Evolutionary conservation across 2,888 invertebrate genomes (phyloP), one percentile per base, ranked within the genome.

Genomic region (Ellobium chinense): DNA sequence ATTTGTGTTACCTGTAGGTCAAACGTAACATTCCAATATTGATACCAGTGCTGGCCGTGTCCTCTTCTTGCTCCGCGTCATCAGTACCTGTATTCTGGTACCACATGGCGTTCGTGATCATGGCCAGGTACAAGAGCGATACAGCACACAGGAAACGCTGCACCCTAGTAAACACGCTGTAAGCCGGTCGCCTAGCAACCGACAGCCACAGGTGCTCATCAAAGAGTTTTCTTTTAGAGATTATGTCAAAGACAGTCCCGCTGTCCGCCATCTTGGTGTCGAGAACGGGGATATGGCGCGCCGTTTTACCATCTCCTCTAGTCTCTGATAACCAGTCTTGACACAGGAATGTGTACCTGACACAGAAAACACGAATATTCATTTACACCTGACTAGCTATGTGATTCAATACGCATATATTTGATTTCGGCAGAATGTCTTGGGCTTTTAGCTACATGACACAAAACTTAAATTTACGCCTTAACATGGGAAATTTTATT

Each of bases 51-150:
- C 18, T 18, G 1, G 80, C 78, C 21, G 65, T 60, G 14, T 46
- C 24, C 1, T 60, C 60, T 56, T 37, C 58, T n/a, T n/a, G n/a
- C n/a, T n/a, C n/a, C n/a, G n/a, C n/a, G 14, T 82, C 58, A 27
- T 83, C 78, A 18, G 78, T 78, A 31, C 79, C 81, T 9, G 65
- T 62, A 12, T 76, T 78, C 18, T 76, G 68, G 65, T 83, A 88
- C 78, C 83, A 88, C 87, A 88, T 88, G 29, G 88, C 88, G 69
- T 85, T 87, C 27, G 85, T 72, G 12, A 88, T 76, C 85, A 88
- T 88, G 7, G 84, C 81, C 29, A 88, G 82, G 76, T 83, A 88
- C 14, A 88, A 66, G 24, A 86, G 70, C 0, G 87, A 85, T 2
- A 84, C 76, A 29, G 85, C 78, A 27, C 83, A 84, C 69, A 84